Conservation (phyloP, 2,113 vertebrate genomes). For the Corynorhinus townsendii region DNA sequence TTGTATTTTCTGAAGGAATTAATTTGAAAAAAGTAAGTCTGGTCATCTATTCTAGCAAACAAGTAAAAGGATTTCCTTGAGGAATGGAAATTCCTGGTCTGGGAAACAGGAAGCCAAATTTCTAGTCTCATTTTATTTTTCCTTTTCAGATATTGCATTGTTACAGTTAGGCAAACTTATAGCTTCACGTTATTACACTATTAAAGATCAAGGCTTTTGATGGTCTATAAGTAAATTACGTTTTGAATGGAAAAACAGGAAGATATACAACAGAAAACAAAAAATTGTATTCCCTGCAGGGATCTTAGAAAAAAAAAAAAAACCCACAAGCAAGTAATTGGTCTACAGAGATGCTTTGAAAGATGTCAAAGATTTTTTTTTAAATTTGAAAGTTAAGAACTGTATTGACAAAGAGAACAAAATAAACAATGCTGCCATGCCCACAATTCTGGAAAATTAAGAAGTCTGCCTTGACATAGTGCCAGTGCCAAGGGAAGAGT, state of each 20-base stretch:
- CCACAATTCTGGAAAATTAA: constrained; percentile 33
- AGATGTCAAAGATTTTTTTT: not conserved
- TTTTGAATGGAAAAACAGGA: not conserved
- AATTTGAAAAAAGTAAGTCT: not conserved
- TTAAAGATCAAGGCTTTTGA: not conserved
- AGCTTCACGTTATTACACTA: not conserved
- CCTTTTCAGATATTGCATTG: not conserved
- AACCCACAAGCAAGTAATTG: constrained; percentile 8
- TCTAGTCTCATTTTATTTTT: not conserved
- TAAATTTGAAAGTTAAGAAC: not conserved
- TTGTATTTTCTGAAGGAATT: not conserved
- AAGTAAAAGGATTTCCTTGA: not conserved
- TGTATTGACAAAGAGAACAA: constrained; percentile 7
- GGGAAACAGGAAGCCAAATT: not conserved
- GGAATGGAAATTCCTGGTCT: not conserved
- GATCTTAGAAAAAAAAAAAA: constrained; percentile 14
- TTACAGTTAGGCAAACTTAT: not conserved
- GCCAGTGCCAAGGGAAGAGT: not conserved
- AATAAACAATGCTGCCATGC: not conserved
- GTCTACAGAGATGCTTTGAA: not conserved
- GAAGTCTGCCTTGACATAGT: not conserved
- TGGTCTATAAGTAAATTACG: not conserved
- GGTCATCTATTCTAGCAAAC: not conserved
- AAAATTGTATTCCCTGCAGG: not conserved
- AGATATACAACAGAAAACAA: not conserved